phyloP scores from a whole-genome alignment of 2,888 invertebrate genomes.

The Acrobasis suavella region DNA sequence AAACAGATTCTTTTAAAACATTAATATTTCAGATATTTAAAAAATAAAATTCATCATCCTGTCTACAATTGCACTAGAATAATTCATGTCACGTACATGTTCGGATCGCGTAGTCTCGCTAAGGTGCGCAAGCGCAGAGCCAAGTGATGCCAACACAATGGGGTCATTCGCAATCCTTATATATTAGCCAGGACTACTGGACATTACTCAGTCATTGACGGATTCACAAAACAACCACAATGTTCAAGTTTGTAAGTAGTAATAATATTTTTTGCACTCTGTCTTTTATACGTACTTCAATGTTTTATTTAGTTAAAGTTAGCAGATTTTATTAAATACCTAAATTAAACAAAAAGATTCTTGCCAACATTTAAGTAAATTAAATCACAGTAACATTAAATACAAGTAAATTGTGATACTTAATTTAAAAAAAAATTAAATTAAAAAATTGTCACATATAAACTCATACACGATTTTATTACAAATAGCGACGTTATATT shows the following conservation, averaged over 20 bases:
- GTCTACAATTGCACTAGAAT: conserved; percentile 45
- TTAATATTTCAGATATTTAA: background rate
- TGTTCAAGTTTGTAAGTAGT: conserved; percentile 79
- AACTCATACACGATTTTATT: too few species aligned
- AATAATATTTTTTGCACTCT: background rate
- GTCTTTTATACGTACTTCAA: background rate
- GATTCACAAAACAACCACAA: conserved; percentile 59
- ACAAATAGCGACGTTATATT: too few species aligned
- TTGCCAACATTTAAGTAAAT: too few species aligned
- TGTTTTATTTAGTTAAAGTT: too few species aligned
- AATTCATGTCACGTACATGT: conserved; percentile 65
- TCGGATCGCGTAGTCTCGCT: conserved; percentile 58
- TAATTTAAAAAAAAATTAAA: too few species aligned
- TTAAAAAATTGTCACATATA: too few species aligned
- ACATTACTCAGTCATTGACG: conserved; percentile 58
- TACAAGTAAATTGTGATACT: too few species aligned
- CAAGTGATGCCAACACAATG: conserved; percentile 62
- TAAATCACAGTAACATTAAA: too few species aligned
- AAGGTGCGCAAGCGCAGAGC: conserved; percentile 53
- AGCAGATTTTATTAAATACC: too few species aligned
- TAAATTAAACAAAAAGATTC: too few species aligned
- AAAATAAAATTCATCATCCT: conserved; percentile 46
- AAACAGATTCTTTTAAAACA: too few species aligned
- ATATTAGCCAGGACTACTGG: conserved; percentile 56
- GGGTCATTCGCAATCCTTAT: conserved; percentile 70